Base-by-base conservation (phyloP, 1,140 invertebrate genomes). In the Paracyclopina nana region DNA sequence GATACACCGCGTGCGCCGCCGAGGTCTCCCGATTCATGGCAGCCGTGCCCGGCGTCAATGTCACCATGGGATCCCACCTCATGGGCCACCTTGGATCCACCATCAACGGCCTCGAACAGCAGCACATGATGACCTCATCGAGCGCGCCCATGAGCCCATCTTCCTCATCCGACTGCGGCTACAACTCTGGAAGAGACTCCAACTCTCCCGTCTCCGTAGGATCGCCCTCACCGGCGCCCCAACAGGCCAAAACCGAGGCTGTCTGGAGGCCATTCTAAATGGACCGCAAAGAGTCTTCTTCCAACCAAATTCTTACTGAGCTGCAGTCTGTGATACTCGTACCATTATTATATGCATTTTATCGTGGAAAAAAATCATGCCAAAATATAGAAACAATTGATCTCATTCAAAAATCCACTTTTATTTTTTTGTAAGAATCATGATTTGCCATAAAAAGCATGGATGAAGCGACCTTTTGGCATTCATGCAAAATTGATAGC, bases 11-110 rank as follows among this genome's bases (percentile, higher is more conserved):
- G 31, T 54, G 53, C 30, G 48, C 53, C 12, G 25, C 30, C 1
- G 49, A 54, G 25, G 46, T 50, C 5, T 41, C 31, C 18, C 53
- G 41, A 24, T 54, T 29, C 29, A 28, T 54, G 9, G 24, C 46
- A 2, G 73, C 79, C 40, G 77, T 79, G 62, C 79, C 82, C 34
- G 53, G 53, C 1, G 53, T 54, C 4, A 48, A 52, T 61, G 75
- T 83, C 29, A 74, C 78, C 55, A 67, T 86, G 30, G 81, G 82
- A 9, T 82, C 80, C 38, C 78, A 81, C 55, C 70, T 87, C 54
- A 82, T 87, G 79, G 81, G 79, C 34, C 82, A 87, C 61, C 70
- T 88, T 48, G 81, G 80, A 31, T 76, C 81, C 65, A 71, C 76
- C 28, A 69, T 84, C 55, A 83, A 82, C 22, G 34, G n/a, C 34